Conservation (phyloP, 2,113 vertebrate species). For the Dromas ardeola region DNA sequence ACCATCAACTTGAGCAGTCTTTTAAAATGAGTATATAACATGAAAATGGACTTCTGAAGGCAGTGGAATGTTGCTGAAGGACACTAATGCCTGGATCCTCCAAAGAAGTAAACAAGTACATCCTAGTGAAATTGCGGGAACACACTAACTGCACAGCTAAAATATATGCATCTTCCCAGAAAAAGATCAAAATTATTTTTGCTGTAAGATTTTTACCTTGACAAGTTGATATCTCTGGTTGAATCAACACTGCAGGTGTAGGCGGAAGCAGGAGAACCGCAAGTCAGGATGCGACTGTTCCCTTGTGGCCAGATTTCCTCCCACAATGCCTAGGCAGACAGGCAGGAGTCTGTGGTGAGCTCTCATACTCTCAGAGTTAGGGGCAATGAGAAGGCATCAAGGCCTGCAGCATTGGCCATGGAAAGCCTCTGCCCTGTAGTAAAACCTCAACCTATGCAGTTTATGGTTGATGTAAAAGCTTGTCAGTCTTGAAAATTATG, state of each 20-base stretch:
- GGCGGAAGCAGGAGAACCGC: accelerated
- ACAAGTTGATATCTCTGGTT: background rate
- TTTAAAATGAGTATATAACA: background rate
- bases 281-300: background rate
- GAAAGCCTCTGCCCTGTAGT: background rate
- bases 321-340: background rate
- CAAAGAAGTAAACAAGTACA: background rate
- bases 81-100: background rate
- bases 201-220: background rate
- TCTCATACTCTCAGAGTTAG: background rate
- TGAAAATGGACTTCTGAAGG: background rate
- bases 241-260: background rate
- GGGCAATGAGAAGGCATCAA: background rate
- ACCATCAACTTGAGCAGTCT: background rate
- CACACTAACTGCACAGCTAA: background rate
- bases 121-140: background rate
- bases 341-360: background rate
- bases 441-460: background rate
- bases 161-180: background rate
- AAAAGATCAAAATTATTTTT: background rate
- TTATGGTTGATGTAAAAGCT: background rate
- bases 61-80: background rate
- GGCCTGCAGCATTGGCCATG: too few relatives aligned
- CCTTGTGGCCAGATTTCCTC: background rate
- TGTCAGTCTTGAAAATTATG: background rate